These are phyloP conservation scores for Dryomyza anilis DNA, from an alignment of 2,888 invertebrate species.

Conservation along the genomic window DNA sequence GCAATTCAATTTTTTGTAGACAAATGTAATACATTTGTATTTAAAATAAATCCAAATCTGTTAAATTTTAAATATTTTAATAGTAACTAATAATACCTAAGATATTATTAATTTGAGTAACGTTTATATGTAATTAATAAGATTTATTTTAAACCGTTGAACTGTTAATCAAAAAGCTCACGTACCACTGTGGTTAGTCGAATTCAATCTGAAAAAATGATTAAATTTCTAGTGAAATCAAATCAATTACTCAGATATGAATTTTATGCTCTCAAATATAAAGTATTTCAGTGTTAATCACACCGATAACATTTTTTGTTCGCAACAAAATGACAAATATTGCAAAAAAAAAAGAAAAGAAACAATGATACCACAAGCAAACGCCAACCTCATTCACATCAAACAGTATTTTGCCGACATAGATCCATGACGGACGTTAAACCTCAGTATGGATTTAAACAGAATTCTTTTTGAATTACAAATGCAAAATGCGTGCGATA, in stretches of 20 bases:
- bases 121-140: too few relatives aligned
- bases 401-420: too few relatives aligned
- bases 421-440: too few relatives aligned
- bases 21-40: too few relatives aligned
- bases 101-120: too few relatives aligned
- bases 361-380: slow-evolving; percentile 10
- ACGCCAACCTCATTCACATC: neutral
- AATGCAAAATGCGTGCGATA: slow-evolving; percentile 59
- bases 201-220: slow-evolving; percentile 21
- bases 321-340: neutral
- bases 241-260: slow-evolving; percentile 57
- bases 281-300: neutral
- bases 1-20: too few relatives aligned
- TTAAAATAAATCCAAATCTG: too few relatives aligned
- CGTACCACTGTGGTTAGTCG: slow-evolving; percentile 1
- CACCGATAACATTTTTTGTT: neutral
- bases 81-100: too few relatives aligned
- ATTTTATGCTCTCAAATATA: too few relatives aligned
- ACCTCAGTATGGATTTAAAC: slow-evolving; percentile 49
- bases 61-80: too few relatives aligned
- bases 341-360: neutral
- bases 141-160: too few relatives aligned
- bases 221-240: slow-evolving; percentile 37
- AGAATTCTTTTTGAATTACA: slow-evolving; percentile 51
- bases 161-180: slow-evolving; percentile 1